Conservation (phyloP, 92 coral and sea anemone genomes). For the Phymanthus crucifer region DNA sequence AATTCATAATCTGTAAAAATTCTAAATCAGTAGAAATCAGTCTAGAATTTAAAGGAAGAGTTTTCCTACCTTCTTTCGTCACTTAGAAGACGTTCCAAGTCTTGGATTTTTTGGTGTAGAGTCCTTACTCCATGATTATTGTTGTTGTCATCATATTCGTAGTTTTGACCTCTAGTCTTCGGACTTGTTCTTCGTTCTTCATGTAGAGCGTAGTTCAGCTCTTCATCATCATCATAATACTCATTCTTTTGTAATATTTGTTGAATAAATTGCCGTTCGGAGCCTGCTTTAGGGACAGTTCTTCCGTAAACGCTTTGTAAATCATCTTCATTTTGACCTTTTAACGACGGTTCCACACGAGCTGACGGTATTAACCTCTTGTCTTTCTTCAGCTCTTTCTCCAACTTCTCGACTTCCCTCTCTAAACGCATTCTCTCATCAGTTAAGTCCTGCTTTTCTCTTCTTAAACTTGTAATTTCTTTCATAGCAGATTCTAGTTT, state of each 20-base stretch:
- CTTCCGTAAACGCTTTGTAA: constrained; percentile 56
- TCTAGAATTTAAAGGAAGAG: too few species aligned
- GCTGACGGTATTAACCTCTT: constrained; percentile 66
- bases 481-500: constrained; percentile 79
- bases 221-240: constrained; percentile 55
- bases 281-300: constrained; percentile 74
- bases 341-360: constrained; percentile 83
- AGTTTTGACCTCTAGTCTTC: constrained; percentile 31
- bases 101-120: constrained; percentile 73
- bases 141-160: constrained; percentile 44
- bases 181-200: constrained; percentile 46
- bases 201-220: constrained; percentile 44
- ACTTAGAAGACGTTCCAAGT: constrained; percentile 66
- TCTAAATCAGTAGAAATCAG: too few species aligned
- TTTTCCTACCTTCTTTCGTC: constrained; percentile 80
- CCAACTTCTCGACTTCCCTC: constrained; percentile 84
- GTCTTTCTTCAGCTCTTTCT: constrained; percentile 83
- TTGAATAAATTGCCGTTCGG: constrained; percentile 74
- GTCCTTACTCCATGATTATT: constrained; percentile 56
- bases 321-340: constrained; percentile 49
- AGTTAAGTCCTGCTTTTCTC: constrained; percentile 64
- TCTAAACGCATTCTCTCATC: constrained; percentile 70
- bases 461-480: constrained; percentile 76
- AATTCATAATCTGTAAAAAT: too few species aligned
- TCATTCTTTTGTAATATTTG: constrained; percentile 80